phyloP scores from a whole-genome alignment of 2,888 invertebrate genomes.

The Diaphora mendica region DNA sequence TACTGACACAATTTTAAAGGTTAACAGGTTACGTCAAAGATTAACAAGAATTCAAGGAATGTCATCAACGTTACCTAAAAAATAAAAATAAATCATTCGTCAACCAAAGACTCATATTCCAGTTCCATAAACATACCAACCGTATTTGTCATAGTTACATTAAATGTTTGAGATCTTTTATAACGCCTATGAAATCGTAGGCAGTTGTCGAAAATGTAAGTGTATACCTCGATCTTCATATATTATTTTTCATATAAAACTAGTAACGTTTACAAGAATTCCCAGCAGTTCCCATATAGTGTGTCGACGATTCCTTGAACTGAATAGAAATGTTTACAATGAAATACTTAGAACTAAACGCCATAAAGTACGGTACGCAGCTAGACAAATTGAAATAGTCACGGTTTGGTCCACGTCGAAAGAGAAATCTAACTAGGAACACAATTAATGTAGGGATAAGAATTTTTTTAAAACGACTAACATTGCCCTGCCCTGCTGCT shows the following conservation, averaged over 20 bases:
- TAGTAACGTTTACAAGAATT: slow-evolving; percentile 23
- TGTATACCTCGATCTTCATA: slow-evolving; percentile 4
- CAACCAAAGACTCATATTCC: background rate
- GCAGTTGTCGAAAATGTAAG: background rate
- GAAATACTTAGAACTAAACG: slow-evolving; percentile 7
- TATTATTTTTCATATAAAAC: background rate
- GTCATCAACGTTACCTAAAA: background rate
- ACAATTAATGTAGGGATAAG: background rate
- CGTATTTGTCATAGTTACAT: background rate
- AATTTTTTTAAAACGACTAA: background rate
- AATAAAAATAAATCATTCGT: background rate
- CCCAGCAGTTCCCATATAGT: slow-evolving; percentile 25
- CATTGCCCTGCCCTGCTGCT: too few species aligned
- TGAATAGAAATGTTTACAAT: slow-evolving; percentile 8
- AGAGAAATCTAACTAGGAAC: background rate
- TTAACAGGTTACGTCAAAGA: background rate
- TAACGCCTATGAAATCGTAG: background rate
- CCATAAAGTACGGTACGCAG: background rate
- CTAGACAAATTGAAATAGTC: slow-evolving; percentile 2
- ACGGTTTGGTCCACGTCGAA: background rate
- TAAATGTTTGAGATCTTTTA: background rate
- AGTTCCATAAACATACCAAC: background rate
- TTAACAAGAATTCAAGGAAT: background rate
- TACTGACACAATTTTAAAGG: background rate
- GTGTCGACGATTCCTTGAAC: slow-evolving; percentile 13